A percentile compares a stretch with the other conserved stretches of the same genome.
phyloP scores from a whole-genome alignment of 2,113 vertebrate genomes.

The Amblyopsis rosae region DNA sequence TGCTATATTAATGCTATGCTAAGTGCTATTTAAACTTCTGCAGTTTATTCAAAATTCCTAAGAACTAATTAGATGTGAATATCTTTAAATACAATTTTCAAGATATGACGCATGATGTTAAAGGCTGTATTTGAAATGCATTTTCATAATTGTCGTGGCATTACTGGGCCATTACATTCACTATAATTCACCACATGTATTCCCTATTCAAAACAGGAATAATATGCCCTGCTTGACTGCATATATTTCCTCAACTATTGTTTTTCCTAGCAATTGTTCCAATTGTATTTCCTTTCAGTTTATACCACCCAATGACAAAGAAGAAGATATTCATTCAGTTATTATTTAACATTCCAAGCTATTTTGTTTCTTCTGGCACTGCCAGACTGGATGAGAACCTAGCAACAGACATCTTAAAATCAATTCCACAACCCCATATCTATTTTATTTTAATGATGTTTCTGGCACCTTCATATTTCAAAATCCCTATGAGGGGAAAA shows the following conservation, averaged over 20 bases:
- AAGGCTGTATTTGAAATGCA: background rate
- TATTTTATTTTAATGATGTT: background rate
- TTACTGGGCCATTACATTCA: constrained; percentile 50
- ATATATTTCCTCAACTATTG: constrained; percentile 64
- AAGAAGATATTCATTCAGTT: constrained; percentile 30
- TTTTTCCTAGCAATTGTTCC: constrained; percentile 66
- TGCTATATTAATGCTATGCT: too few relatives aligned
- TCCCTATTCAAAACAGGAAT: constrained; percentile 69
- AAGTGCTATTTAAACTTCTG: background rate
- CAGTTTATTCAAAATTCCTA: background rate
- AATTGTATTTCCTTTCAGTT: constrained; percentile 33
- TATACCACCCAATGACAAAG: constrained; percentile 46
- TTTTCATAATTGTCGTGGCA: constrained; percentile 32
- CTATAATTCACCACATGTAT: constrained; percentile 61
- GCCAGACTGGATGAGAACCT: constrained; percentile 2
- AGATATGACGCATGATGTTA: background rate
- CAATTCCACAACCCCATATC: background rate
- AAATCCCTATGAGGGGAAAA: background rate
- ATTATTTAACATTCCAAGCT: constrained; percentile 42
- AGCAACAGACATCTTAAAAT: background rate
- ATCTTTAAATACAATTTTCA: background rate
- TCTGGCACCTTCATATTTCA: background rate
- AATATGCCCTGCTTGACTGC: constrained; percentile 39
- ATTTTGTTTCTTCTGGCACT: constrained; percentile 7
- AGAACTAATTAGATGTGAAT: background rate